Base-by-base conservation (phyloP, 2,113 vertebrate species). In the Plectropomus leopardus region DNA sequence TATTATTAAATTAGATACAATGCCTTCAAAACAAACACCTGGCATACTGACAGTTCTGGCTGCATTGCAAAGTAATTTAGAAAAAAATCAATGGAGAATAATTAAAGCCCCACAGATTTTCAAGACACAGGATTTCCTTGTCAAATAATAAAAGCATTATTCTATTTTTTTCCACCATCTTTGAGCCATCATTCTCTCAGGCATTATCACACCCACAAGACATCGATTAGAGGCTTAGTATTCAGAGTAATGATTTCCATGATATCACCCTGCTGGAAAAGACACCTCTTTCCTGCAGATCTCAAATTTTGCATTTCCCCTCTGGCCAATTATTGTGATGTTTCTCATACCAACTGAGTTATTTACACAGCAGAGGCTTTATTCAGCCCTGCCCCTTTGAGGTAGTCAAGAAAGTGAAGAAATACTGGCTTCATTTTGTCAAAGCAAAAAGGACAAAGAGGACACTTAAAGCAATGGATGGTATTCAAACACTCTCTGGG, bases 201-300 rank as follows among this genome's bases (percentile, higher is more conserved):
- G 47, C 1, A 8, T 73, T 47, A 57, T 78, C 51, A 50, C 36
- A 72, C 76, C 59, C 85, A 85, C 68, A 36, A 72, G 82, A 85
- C 32, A 69, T 69, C 61, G 54, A 88, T 86, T 91, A 79, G 3
- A 54, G 72, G 59, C 36, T 32, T 30, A 51, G 66, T 70, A 87
- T 69, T 86, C 76, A 68, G 45, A 75, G 57, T 76, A 64, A 78
- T 19, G n/a, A 68, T 48, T 76, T 79, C 61, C 26, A 53, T 40
- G 9, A 55, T 42, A 72, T 59, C 40, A 2, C 17, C 11, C 10
- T 11, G 4, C 47, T 69, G 23, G 16, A 76, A 42, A 72, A 75
- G 19, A 44, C 42, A 42, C 45, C 45, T 71, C 30, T 77, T 47
- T 76, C 40, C 53, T 28, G 4, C 30, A 59, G 21, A 68, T 28